Percentiles rank a stretch among this genome's conserved stretches.
These are phyloP conservation scores for Camponotus fellah DNA, from an alignment of 2,888 invertebrate species.

Conservation along the genomic window DNA sequence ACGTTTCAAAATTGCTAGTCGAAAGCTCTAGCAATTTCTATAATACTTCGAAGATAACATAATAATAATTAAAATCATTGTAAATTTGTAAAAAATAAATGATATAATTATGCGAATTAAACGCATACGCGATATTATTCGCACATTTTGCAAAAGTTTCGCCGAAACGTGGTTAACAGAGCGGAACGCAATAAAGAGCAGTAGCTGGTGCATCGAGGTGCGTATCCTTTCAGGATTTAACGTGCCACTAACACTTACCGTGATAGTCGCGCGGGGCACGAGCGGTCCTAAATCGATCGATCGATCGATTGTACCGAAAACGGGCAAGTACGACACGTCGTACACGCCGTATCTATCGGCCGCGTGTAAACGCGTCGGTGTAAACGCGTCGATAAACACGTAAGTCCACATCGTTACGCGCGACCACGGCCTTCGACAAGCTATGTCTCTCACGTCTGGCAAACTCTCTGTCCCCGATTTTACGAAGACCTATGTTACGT, in stretches of 20 bases:
- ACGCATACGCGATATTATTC: too few species aligned
- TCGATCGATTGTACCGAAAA: conserved; percentile 60
- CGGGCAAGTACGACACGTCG: conserved; percentile 34
- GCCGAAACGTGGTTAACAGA: conserved; percentile 14
- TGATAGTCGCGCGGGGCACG: conserved; percentile 8
- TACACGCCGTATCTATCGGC: conserved; percentile 36
- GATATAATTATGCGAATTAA: neutral
- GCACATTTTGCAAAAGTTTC: neutral
- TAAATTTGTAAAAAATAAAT: conserved; percentile 27
- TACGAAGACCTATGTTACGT: conserved; percentile 67
- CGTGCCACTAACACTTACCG: conserved; percentile 50
- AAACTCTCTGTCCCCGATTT: conserved; percentile 73
- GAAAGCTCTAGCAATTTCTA: neutral
- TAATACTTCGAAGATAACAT: neutral
- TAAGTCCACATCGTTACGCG: conserved; percentile 77
- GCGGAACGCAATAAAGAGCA: neutral
- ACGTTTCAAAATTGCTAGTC: neutral
- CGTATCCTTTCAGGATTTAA: conserved; percentile 59
- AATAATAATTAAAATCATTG: neutral
- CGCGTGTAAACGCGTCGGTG: conserved; percentile 67
- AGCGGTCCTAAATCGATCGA: conserved; percentile 29
- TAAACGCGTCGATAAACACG: conserved; percentile 76
- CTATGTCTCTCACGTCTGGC: conserved; percentile 67
- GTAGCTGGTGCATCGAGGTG: conserved; percentile 13
- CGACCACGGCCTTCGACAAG: conserved; percentile 67